These are phyloP conservation scores for human DNA, from an alignment of 2,113 vertebrate species.

Conservation along the genomic window GRCh38 chrX:31222501-31223000, in stretches of 20 bases:
- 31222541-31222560: neutral
- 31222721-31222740: neutral
- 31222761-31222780: neutral
- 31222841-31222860: neutral
- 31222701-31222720: neutral
- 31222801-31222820: conserved; percentile 6
- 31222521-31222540: neutral
- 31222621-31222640: conserved; percentile 14
- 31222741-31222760: neutral
- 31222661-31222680: neutral
- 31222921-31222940: neutral
- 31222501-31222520: conserved; percentile 3
- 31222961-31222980: conserved; percentile 1
- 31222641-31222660: neutral
- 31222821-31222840: neutral
- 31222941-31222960: neutral
- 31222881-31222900: neutral
- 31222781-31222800: neutral
- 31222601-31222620: neutral
- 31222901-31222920: conserved; percentile 26
- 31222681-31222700: neutral
- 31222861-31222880: neutral
- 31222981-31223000: neutral
- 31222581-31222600: neutral
- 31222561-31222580: neutral